Percentiles rank a stretch among this genome's conserved stretches.
Conservation (phyloP, 2,888 invertebrate species). For the Panorpa germanica region DNA sequence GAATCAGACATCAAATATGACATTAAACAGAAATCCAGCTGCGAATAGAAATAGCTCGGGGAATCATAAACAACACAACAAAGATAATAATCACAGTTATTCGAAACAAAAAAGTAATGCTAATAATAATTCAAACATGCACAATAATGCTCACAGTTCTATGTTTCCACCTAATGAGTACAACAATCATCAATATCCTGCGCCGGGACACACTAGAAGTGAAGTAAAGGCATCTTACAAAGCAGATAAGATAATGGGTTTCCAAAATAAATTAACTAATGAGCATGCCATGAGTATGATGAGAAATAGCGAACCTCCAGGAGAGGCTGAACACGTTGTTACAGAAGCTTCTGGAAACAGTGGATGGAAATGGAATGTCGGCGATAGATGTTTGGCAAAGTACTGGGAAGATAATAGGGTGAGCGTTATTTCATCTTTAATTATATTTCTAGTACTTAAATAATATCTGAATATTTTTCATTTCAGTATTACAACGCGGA, state of each 20-base stretch:
- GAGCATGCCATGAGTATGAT: slow-evolving; percentile 23
- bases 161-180: slow-evolving; percentile 7
- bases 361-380: slow-evolving; percentile 53
- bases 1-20: slow-evolving; percentile 2
- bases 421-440: slow-evolving; percentile 18
- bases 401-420: slow-evolving; percentile 89
- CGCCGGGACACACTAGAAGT: slow-evolving; percentile 18
- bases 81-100: slow-evolving; percentile 7
- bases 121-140: slow-evolving; percentile 16
- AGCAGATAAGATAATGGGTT: slow-evolving; percentile 23
- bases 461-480: slow-evolving; percentile 14
- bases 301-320: slow-evolving; percentile 13
- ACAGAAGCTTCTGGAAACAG: no score
- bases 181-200: slow-evolving; percentile 15
- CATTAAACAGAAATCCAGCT: not conserved
- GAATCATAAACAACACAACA: slow-evolving; percentile 7
- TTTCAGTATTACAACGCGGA: slow-evolving; percentile 65
- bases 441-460: slow-evolving; percentile 8
- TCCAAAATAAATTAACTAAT: slow-evolving; percentile 24
- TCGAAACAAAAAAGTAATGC: slow-evolving; percentile 19
- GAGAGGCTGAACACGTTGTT: slow-evolving; percentile 4
- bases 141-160: not conserved
- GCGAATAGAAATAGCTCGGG: slow-evolving; percentile 5
- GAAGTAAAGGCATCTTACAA: slow-evolving; percentile 14
- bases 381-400: slow-evolving; percentile 72